Percentiles rank a stretch among this genome's conserved stretches.
Evolutionary conservation across 2,113 vertebrate species (phyloP).

Genomic region (Misgurnus mizolepis): DNA sequence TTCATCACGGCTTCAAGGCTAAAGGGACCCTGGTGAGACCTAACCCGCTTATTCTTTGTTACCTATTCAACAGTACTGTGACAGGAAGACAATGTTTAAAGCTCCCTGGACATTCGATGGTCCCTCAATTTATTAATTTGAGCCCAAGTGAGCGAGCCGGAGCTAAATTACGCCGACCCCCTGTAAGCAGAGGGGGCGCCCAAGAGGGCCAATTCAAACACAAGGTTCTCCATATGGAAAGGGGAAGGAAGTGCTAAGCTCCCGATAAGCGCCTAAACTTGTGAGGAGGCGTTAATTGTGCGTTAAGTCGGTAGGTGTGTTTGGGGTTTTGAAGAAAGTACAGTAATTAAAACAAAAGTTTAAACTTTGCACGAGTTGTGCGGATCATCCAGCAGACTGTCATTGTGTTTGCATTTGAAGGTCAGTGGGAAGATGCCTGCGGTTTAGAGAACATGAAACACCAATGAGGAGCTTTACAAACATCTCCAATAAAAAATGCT

Average conservation of each 20-base stretch:
- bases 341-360: slow-evolving; percentile 67
- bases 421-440: not conserved
- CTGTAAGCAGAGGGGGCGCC: not conserved
- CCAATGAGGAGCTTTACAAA: not conserved
- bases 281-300: not conserved
- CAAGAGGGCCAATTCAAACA: slow-evolving; percentile 10
- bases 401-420: not conserved
- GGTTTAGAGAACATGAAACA: not conserved
- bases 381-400: slow-evolving; percentile 55
- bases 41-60: slow-evolving; percentile 15
- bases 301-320: slow-evolving; percentile 7
- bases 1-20: slow-evolving; percentile 54
- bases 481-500: not conserved
- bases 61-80: slow-evolving; percentile 36
- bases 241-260: not conserved
- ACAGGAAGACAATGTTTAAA: not conserved
- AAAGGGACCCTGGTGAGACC: slow-evolving; percentile 20
- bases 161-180: slow-evolving; percentile 42
- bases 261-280: slow-evolving; percentile 30
- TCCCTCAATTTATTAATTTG: slow-evolving; percentile 45
- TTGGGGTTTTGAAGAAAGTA: slow-evolving; percentile 50
- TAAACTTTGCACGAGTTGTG: slow-evolving; percentile 50
- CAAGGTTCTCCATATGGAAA: not conserved
- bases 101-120: not conserved
- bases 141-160: not conserved